These are phyloP conservation scores for Potamilus streckersoni DNA, from an alignment of 1,140 invertebrate genomes.

Conservation along the genomic window DNA sequence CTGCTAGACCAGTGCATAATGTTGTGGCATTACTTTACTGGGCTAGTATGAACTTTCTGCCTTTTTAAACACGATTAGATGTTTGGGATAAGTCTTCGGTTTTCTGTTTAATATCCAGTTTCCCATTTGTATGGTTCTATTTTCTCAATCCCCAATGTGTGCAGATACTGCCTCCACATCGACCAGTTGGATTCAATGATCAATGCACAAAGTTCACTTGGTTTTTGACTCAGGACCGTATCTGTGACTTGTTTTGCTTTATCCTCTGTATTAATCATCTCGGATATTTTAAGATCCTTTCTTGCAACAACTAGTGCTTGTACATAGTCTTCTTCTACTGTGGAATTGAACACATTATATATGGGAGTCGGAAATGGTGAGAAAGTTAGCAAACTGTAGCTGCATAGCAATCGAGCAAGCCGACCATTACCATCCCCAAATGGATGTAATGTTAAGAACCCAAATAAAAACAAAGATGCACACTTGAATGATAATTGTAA, in stretches of 20 bases:
- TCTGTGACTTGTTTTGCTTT: background rate
- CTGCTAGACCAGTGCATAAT: too few relatives aligned
- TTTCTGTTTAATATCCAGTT: too few relatives aligned
- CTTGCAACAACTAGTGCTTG: slow-evolving; percentile 10
- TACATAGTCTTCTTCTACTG: slow-evolving; percentile 4
- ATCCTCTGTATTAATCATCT: background rate
- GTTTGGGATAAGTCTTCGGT: too few relatives aligned
- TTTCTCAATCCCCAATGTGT: background rate
- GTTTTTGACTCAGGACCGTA: background rate
- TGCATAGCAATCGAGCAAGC: slow-evolving; percentile 5
- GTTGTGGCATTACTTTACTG: too few relatives aligned
- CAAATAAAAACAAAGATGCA: slow-evolving; percentile 6
- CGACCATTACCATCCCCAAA: slow-evolving; percentile 20
- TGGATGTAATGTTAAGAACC: slow-evolving; percentile 5
- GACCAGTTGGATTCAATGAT: slow-evolving; percentile 17
- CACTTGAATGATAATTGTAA: slow-evolving; percentile 9
- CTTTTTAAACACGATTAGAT: too few relatives aligned
- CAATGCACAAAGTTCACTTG: slow-evolving; percentile 11
- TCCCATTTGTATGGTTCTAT: slow-evolving; percentile 3
- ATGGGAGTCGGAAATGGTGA: slow-evolving; percentile 19
- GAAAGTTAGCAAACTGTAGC: slow-evolving; percentile 5
- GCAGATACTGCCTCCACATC: slow-evolving; percentile 5
- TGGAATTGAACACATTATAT: slow-evolving; percentile 13
- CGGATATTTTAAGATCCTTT: background rate
- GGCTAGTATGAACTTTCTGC: too few relatives aligned